Percentiles rank a stretch among this genome's conserved stretches.
These are phyloP conservation scores for Morpho deidamia DNA, from an alignment of 2,888 invertebrate species.

Conservation along the genomic window DNA sequence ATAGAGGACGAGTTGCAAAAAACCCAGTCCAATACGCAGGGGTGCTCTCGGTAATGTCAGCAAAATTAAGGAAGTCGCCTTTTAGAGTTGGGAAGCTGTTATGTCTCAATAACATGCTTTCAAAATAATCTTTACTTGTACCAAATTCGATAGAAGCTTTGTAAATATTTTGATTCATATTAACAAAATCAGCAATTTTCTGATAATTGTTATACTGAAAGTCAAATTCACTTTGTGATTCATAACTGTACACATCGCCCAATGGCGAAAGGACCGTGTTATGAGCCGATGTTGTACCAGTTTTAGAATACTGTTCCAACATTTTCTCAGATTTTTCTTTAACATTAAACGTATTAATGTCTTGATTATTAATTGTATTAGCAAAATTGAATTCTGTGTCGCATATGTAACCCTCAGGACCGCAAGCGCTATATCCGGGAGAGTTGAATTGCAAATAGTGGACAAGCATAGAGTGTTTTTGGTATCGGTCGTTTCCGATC, in stretches of 20 bases:
- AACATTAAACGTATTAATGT: conserved; percentile 89
- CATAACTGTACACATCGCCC: conserved; percentile 95
- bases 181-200: conserved; percentile 91
- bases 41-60: conserved; percentile 89
- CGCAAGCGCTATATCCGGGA: conserved; percentile 54
- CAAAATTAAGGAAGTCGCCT: conserved; percentile 97
- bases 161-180: conserved; percentile 83
- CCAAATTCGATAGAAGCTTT: conserved; percentile 90
- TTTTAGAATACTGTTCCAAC: conserved; percentile 92
- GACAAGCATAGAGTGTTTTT: conserved; percentile 51
- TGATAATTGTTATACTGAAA: conserved; percentile 96
- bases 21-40: conserved; percentile 98
- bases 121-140: conserved; percentile 93
- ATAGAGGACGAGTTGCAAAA: conserved; percentile 91
- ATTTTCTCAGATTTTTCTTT: conserved; percentile 90
- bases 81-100: conserved; percentile 83
- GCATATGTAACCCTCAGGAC: conserved; percentile 50
- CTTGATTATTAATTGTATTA: conserved; percentile 84
- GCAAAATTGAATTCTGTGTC: conserved; percentile 80
- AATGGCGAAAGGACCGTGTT: conserved; percentile 94
- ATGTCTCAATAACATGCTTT: conserved; percentile 80
- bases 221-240: conserved; percentile 92
- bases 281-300: conserved; percentile 91
- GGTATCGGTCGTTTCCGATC: conserved; percentile 52
- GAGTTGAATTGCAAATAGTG: conserved; percentile 62